Base-by-base conservation (phyloP, 2,113 vertebrate genomes). In the Psammodynastes pulverulentus region DNA sequence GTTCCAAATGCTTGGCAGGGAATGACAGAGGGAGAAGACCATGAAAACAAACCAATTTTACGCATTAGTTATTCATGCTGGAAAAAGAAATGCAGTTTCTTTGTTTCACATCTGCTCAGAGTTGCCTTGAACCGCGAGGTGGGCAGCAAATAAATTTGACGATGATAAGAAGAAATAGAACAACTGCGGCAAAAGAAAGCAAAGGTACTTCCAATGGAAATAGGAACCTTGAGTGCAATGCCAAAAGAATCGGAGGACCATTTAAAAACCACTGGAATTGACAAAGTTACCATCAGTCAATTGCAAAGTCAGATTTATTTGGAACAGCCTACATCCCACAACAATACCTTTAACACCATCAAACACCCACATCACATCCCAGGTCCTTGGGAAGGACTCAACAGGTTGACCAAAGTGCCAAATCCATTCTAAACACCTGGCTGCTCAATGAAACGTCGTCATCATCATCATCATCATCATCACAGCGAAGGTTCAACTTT, bases 21-120 rank as follows among this genome's bases (percentile, higher is more conserved):
- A 49, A 53, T 54, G 49, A 29, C 4, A 54, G 15, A n/a, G 34
- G 86, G 34, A 79, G 29, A 93, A 89, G 89, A 43, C 24, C 94
- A 95, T 97, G 96, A 96, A 95, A 96, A 93, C 94, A 79, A 58
- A 95, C 92, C 94, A 95, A 88, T 93, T 95, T 96, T 97, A 96
- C 94, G 96, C 92, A 97, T 97, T 95, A 97, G 97, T 97, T 26
- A 96, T 97, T 96, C 94, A 87, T 95, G 95, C 94, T 96, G 62
- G 90, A 95, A 96, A 90, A 95, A 93, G 51, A 92, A 96, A 48
- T 94, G 95, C 90, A 96, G 92, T 58, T 93, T 95, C 92, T 95
- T 58, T 58, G 94, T 93, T 89, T 95, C 53, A 95, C 94, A 97
- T 67, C 62, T 67, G 62, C 62, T 67, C 62, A 34, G 62, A 34